Conservation (phyloP, 2,113 vertebrate genomes). For the Sterrhoptilus dennistouni region DNA sequence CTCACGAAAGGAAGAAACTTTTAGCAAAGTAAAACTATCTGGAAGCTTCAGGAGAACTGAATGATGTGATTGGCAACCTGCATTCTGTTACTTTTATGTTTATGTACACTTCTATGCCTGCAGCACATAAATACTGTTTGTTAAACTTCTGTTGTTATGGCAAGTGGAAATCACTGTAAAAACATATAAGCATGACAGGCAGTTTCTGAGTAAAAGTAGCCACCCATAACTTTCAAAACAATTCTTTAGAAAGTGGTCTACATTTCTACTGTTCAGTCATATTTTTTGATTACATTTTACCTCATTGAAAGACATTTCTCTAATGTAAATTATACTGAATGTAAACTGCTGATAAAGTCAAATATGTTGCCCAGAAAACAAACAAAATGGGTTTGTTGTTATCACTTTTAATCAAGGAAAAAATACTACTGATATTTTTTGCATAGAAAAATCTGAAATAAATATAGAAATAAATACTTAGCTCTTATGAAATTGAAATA, state of each 20-base stretch:
- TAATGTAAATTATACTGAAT: background rate
- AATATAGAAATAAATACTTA: background rate
- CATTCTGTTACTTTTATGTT: constrained; percentile 60
- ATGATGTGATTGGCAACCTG: constrained; percentile 54
- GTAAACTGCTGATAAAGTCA: background rate
- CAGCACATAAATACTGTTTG: constrained; percentile 58
- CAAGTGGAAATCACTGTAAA: constrained; percentile 58
- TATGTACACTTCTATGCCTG: constrained; percentile 45
- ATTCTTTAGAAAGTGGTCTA: background rate
- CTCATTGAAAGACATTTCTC: background rate
- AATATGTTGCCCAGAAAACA: background rate
- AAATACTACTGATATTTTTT: background rate
- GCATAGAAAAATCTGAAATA: background rate
- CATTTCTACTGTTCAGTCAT: background rate
- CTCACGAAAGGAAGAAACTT: constrained; percentile 32
- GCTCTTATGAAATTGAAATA: background rate
- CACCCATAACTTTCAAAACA: constrained; percentile 3
- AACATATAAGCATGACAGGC: constrained; percentile 21
- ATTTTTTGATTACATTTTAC: background rate
- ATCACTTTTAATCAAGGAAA: background rate
- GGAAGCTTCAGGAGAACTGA: constrained; percentile 28
- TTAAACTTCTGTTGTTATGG: constrained; percentile 64
- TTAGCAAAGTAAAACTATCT: constrained; percentile 44
- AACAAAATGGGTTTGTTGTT: background rate
- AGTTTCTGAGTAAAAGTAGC: constrained; percentile 47